A percentile compares a stretch with the other conserved stretches of the same genome.
These are phyloP conservation scores for Dynastes hyllus DNA, from an alignment of 2,888 invertebrate genomes.

Conservation along the genomic window DNA sequence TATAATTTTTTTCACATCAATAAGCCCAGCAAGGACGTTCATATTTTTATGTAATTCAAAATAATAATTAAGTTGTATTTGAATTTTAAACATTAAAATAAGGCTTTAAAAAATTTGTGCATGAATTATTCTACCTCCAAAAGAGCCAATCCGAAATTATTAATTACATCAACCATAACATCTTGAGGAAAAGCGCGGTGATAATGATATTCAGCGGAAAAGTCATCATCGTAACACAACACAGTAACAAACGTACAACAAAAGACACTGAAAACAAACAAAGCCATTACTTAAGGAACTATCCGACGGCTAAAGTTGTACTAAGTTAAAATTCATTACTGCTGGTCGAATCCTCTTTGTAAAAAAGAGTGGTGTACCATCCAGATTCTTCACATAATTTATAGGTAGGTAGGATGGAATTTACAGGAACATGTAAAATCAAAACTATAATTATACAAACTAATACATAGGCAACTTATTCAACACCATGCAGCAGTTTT, in stretches of 20 bases:
- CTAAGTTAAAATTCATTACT: conserved; percentile 39
- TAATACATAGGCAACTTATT: conserved; percentile 32
- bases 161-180: conserved; percentile 86
- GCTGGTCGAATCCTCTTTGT: conserved; percentile 39
- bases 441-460: background rate
- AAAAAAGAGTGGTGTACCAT: conserved; percentile 46
- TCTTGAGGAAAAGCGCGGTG: conserved; percentile 75
- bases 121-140: conserved; percentile 71
- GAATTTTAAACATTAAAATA: background rate
- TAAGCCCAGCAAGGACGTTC: conserved; percentile 34
- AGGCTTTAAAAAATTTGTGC: background rate
- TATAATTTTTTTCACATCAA: conserved; percentile 42
- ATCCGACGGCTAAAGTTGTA: conserved; percentile 33
- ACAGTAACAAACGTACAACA: conserved; percentile 48
- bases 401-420: conserved; percentile 31
- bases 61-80: conserved; percentile 13
- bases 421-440: background rate
- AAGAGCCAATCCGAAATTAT: conserved; percentile 81
- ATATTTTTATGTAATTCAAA: conserved; percentile 18
- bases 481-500: background rate
- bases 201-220: conserved; percentile 51
- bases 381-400: conserved; percentile 44
- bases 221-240: conserved; percentile 48
- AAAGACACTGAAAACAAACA: conserved; percentile 47
- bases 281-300: conserved; percentile 43